Evolutionary conservation across 1,140 invertebrate species (phyloP).

Genomic region (Hirudo medicinalis): DNA sequence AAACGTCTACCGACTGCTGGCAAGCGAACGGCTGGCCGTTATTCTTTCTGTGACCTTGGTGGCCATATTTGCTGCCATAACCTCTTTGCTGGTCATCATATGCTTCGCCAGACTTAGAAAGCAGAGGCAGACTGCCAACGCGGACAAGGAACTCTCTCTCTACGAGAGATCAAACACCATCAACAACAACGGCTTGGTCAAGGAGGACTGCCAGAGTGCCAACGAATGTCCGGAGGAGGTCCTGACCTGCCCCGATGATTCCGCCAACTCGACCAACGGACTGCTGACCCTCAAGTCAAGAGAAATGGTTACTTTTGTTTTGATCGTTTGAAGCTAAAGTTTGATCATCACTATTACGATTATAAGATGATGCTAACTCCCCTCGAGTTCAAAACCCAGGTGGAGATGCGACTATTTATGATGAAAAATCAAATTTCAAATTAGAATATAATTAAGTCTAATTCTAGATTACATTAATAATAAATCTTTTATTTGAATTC

Average conservation of each 20-base stretch:
- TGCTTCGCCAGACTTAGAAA: conserved; percentile 11
- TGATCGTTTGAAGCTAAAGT: background rate
- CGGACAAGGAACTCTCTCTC: background rate
- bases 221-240: background rate
- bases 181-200: background rate
- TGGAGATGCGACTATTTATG: too few relatives aligned
- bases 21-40: conserved; percentile 15
- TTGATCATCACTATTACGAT: background rate
- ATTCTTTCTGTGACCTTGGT: conserved; percentile 6
- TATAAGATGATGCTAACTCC: too few relatives aligned
- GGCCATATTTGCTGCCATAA: conserved; percentile 15
- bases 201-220: background rate
- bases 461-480: too few relatives aligned
- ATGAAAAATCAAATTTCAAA: too few relatives aligned
- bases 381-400: too few relatives aligned
- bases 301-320: background rate
- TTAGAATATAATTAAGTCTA: too few relatives aligned
- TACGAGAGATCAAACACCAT: background rate
- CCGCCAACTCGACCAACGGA: background rate
- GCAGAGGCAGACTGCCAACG: background rate
- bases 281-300: background rate
- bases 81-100: background rate
- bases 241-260: background rate
- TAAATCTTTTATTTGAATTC: too few relatives aligned
- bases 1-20: conserved; percentile 9